A percentile compares a stretch with the other conserved stretches of the same genome.
Evolutionary conservation across 2,797 vertebrate genomes (phyloP).

Genomic region (Melanotaenia parkinsoni): DNA sequence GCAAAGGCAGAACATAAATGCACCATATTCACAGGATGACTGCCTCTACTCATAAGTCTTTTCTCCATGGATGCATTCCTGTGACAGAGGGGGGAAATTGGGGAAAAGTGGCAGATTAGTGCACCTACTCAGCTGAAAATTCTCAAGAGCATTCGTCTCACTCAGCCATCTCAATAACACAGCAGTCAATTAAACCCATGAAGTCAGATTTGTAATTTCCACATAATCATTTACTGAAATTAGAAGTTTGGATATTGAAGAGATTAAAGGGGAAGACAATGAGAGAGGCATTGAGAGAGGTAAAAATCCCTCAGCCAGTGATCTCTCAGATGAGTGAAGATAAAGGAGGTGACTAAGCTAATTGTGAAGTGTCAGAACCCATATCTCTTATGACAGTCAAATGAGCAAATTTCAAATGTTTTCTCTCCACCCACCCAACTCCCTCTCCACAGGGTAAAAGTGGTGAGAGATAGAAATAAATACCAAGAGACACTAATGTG

Average conservation of each 20-base stretch:
- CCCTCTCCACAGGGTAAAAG: slow-evolving; percentile 41
- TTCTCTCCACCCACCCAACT: slow-evolving; percentile 64
- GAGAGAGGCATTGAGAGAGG: background rate
- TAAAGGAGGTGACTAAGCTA: slow-evolving; percentile 79
- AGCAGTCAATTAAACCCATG: slow-evolving; percentile 69
- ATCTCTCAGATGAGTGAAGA: slow-evolving; percentile 63
- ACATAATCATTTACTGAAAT: slow-evolving; percentile 68
- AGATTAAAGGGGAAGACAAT: slow-evolving; percentile 17
- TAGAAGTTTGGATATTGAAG: slow-evolving; percentile 41
- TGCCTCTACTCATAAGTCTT: slow-evolving; percentile 26
- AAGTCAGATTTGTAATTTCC: slow-evolving; percentile 67
- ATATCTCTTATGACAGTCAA: slow-evolving; percentile 76
- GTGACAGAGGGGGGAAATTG: slow-evolving; percentile 43
- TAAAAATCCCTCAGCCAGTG: slow-evolving; percentile 51
- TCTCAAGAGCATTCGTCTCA: slow-evolving; percentile 54
- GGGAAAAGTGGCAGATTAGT: slow-evolving; percentile 48
- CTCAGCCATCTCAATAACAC: slow-evolving; percentile 56
- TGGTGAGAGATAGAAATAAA: slow-evolving; percentile 60
- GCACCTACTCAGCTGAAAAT: slow-evolving; percentile 51
- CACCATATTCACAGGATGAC: slow-evolving; percentile 41
- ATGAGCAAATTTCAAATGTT: slow-evolving; percentile 74
- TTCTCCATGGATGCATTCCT: slow-evolving; percentile 49
- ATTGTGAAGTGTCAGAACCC: slow-evolving; percentile 77
- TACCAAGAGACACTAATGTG: slow-evolving; percentile 80
- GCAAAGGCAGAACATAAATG: slow-evolving; percentile 41